These are phyloP conservation scores for Himalopsyche kuldschensis DNA, from an alignment of 2,888 invertebrate genomes.

Conservation along the genomic window DNA sequence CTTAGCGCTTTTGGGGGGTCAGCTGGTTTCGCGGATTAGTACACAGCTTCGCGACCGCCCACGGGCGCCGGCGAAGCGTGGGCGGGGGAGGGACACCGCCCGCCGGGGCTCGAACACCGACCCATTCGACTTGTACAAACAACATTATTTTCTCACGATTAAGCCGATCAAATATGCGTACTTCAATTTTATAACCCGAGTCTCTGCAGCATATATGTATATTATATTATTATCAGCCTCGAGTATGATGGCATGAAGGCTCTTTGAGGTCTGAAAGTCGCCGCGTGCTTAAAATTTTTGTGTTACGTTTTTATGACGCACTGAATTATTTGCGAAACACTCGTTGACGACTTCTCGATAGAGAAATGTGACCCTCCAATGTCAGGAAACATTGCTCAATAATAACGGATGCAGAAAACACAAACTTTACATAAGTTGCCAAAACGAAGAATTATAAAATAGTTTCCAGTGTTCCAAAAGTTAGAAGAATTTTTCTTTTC, in stretches of 20 bases:
- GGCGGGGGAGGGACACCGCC: neutral
- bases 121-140: constrained; percentile 1
- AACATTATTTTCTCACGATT: constrained; percentile 25
- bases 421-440: too few species aligned
- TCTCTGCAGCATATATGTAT: neutral
- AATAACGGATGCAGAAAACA: too few species aligned
- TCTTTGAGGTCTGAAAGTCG: neutral
- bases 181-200: constrained; percentile 2
- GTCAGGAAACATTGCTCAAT: neutral
- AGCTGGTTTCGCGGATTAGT: neutral
- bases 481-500: too few species aligned
- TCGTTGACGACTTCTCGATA: neutral
- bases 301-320: neutral
- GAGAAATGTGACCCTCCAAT: neutral
- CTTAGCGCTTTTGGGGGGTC: neutral
- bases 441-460: too few species aligned
- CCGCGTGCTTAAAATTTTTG: neutral
- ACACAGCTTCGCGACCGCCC: neutral
- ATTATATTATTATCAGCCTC: neutral
- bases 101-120: constrained; percentile 1
- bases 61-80: neutral
- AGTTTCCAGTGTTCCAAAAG: too few species aligned
- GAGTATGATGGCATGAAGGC: neutral
- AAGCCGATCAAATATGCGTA: constrained; percentile 12
- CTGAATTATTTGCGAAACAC: neutral